Conservation (phyloP, 2,113 vertebrate species). For the Cinclus cinclus region DNA sequence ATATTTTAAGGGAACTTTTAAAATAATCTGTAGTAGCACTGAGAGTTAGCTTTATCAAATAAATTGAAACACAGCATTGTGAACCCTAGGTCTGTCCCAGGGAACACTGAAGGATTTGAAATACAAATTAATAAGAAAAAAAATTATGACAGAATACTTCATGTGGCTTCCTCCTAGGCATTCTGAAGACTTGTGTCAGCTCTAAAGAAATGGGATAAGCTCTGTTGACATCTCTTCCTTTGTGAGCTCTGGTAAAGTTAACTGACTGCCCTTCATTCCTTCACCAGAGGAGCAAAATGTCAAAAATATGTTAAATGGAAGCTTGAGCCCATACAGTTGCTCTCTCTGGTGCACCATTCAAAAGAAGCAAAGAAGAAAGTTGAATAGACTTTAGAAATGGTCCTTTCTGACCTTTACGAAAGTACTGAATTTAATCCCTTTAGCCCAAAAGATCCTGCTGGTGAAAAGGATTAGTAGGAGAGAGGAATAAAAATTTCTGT, state of each 20-base stretch:
- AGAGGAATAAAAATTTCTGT: neutral
- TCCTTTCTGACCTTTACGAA: conserved; percentile 38
- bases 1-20: conserved; percentile 26
- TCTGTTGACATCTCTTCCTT: neutral
- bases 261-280: neutral
- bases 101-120: neutral
- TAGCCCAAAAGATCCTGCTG: conserved; percentile 2
- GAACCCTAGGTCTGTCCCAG: neutral
- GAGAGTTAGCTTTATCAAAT: conserved; percentile 9
- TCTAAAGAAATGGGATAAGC: neutral
- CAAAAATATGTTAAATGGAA: conserved; percentile 47
- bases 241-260: neutral
- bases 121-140: neutral
- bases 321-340: neutral
- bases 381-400: neutral
- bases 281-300: conserved; percentile 1
- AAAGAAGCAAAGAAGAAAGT: conserved; percentile 27
- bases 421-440: conserved; percentile 32
- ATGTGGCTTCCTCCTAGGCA: neutral
- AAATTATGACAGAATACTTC: neutral
- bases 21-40: conserved; percentile 23
- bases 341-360: neutral
- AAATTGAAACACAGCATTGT: neutral
- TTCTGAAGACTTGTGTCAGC: neutral
- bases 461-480: conserved; percentile 2